Conservation (phyloP, 2,113 vertebrate genomes). For the Girardinichthys multiradiatus region DNA sequence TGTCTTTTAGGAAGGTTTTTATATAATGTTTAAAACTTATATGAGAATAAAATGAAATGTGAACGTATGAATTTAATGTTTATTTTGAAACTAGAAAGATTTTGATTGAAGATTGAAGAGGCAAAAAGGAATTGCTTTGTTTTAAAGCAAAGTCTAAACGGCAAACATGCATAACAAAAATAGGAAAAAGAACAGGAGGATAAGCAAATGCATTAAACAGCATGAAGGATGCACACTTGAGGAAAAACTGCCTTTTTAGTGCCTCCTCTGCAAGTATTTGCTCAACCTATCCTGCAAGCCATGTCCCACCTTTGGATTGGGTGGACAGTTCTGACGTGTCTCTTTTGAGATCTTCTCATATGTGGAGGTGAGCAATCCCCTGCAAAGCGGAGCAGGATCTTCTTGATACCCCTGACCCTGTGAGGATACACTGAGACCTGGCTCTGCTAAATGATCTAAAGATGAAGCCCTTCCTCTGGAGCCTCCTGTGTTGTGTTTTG, state of each 20-base stretch:
- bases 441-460: slow-evolving; percentile 13
- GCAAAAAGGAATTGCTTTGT: too few relatives aligned
- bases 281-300: slow-evolving; percentile 11
- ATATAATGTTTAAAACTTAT: too few relatives aligned
- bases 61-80: background rate
- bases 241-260: background rate
- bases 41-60: background rate
- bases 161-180: too few relatives aligned
- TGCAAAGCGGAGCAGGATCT: slow-evolving; percentile 29
- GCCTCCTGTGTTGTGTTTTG: slow-evolving; percentile 62
- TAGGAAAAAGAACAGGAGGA: background rate
- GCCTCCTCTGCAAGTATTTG: background rate
- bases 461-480: slow-evolving; percentile 70
- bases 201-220: background rate
- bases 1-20: too few relatives aligned
- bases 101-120: too few relatives aligned
- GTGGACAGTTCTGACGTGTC: slow-evolving; percentile 49
- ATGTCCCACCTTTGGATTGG: slow-evolving; percentile 67
- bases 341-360: slow-evolving; percentile 53
- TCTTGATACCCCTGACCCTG: slow-evolving; percentile 5
- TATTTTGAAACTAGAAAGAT: too few relatives aligned
- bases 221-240: background rate
- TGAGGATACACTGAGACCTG: slow-evolving; percentile 6
- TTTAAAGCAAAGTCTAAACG: too few relatives aligned
- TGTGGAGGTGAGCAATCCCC: slow-evolving; percentile 34